Evolutionary conservation across 2,113 vertebrate species (phyloP).

Genomic region (Rhizomys pruinosus): DNA sequence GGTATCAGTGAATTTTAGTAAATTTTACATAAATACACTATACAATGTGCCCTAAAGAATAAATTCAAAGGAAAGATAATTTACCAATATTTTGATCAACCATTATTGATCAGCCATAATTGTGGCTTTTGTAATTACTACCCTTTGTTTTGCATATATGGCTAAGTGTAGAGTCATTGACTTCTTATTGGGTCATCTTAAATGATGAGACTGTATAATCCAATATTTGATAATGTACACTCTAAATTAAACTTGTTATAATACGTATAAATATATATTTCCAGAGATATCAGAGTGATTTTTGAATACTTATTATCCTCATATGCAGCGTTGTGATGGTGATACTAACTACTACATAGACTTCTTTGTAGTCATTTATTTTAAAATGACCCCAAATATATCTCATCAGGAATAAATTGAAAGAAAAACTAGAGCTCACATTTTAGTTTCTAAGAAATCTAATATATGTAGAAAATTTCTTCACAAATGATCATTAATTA

Average conservation of each 20-base stretch:
- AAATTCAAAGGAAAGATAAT: not conserved
- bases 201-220: not conserved
- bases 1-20: not conserved
- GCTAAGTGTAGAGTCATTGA: not conserved
- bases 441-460: not conserved
- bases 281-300: not conserved
- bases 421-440: not conserved
- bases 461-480: not conserved
- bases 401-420: not conserved
- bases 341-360: not conserved
- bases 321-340: not conserved
- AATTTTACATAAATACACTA: not conserved
- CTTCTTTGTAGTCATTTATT: not conserved
- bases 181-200: not conserved
- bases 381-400: not conserved
- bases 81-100: not conserved
- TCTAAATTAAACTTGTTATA: not conserved
- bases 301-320: not conserved
- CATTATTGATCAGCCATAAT: too few relatives aligned
- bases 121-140: not conserved
- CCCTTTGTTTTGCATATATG: not conserved
- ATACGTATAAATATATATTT: not conserved
- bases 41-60: not conserved
- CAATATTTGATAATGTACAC: not conserved
- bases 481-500: not conserved